phyloP scores from a whole-genome alignment of 2,797 vertebrate genomes.

The Leontocebus nigricollis region DNA sequence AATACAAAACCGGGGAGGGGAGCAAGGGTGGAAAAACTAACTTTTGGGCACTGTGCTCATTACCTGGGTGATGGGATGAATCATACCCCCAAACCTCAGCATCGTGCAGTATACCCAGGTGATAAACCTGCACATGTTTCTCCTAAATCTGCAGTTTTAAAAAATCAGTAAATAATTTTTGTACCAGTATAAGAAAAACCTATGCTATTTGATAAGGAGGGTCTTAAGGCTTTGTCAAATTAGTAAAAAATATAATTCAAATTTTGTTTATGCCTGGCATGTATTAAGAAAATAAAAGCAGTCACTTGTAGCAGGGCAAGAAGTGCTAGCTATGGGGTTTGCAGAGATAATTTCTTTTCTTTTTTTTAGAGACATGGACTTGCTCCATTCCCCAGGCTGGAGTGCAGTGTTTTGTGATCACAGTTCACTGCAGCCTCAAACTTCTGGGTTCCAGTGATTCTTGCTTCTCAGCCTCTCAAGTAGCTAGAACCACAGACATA shows the following conservation, averaged over 20 bases:
- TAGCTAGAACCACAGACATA: too few species aligned
- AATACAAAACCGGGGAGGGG: background rate
- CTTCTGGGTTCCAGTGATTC: background rate
- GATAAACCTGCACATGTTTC: background rate
- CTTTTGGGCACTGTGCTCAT: background rate
- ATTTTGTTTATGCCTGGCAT: background rate
- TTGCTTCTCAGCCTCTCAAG: background rate
- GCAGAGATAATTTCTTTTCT: background rate
- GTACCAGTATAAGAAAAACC: background rate
- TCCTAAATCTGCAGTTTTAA: background rate
- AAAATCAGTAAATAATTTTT: background rate
- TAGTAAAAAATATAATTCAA: background rate
- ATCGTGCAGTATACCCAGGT: background rate
- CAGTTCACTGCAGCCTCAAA: too few species aligned
- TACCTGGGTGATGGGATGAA: background rate
- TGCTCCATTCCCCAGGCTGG: background rate
- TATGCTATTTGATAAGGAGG: background rate
- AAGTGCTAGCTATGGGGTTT: background rate
- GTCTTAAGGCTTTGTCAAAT: background rate
- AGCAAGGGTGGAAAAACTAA: background rate
- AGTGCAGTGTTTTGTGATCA: background rate
- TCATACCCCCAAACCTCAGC: background rate
- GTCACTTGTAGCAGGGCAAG: background rate
- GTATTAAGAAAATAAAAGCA: background rate
- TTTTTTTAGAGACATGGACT: background rate